These are phyloP conservation scores for Hippoglossus hippoglossus DNA, from an alignment of 2,797 vertebrate genomes.

Conservation along the genomic window DNA sequence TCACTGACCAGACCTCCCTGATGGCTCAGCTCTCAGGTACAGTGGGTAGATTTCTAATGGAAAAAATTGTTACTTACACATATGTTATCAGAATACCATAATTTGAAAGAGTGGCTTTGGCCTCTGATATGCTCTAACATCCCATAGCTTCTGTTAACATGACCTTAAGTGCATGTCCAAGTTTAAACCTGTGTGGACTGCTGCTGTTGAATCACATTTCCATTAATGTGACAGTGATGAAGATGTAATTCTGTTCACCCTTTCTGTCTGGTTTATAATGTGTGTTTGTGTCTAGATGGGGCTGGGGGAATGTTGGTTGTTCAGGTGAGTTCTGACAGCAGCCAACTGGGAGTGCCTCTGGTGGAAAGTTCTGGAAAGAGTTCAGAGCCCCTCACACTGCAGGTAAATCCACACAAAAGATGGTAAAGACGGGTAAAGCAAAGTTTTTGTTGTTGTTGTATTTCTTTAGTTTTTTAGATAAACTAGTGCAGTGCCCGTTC, in stretches of 20 bases:
- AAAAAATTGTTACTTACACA: too few relatives aligned
- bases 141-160: too few relatives aligned
- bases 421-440: too few relatives aligned
- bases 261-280: not conserved
- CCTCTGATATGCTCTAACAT: too few relatives aligned
- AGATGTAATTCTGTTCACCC: not conserved
- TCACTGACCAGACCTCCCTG: conserved; percentile 59
- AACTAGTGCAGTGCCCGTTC: too few relatives aligned
- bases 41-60: not conserved
- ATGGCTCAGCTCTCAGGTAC: conserved; percentile 65
- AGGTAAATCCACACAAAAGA: conserved; percentile 33
- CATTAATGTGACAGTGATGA: not conserved
- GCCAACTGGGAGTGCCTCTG: conserved; percentile 51
- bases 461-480: too few relatives aligned
- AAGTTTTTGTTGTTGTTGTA: too few relatives aligned
- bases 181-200: too few relatives aligned
- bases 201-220: too few relatives aligned
- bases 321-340: conserved; percentile 50
- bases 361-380: conserved; percentile 44
- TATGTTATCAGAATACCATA: too few relatives aligned
- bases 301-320: conserved; percentile 83
- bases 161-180: too few relatives aligned
- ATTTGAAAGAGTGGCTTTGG: too few relatives aligned
- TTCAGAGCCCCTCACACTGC: conserved; percentile 38
- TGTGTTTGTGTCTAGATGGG: conserved; percentile 60